phyloP scores from a whole-genome alignment of 2,113 vertebrate species.

The Sorex araneus region DNA sequence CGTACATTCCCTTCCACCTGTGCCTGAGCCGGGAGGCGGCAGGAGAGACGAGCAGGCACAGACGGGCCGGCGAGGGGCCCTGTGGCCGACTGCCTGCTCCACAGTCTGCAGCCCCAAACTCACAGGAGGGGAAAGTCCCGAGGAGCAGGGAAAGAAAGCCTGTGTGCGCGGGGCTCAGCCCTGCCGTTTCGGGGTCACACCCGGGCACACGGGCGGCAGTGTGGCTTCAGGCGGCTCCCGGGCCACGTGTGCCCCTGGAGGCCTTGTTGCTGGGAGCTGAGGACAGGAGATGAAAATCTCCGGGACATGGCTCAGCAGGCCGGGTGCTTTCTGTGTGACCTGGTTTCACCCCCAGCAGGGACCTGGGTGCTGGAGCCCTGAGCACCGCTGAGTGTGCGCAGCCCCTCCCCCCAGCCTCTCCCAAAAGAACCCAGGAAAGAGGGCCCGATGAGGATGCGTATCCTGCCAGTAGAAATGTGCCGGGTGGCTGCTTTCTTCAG shows the following conservation, averaged over 20 bases:
- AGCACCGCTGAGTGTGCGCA: no score
- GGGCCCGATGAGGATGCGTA: background rate
- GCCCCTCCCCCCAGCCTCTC: no score
- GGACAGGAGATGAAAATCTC: background rate
- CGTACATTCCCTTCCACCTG: background rate
- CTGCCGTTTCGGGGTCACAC: background rate
- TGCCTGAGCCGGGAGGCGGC: background rate
- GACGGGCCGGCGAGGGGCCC: background rate
- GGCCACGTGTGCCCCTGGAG: background rate
- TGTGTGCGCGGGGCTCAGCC: background rate
- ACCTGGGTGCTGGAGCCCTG: no score
- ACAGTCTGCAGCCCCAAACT: no score
- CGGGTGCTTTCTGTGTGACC: no score
- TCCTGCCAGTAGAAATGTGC: background rate
- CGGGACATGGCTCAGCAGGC: background rate
- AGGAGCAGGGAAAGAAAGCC: conserved; percentile 2
- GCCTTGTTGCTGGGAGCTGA: conserved; percentile 4
- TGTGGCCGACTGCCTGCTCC: no score
- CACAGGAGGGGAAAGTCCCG: background rate
- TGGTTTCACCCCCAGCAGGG: no score
- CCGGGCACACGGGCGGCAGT: background rate
- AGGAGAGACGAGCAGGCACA: background rate
- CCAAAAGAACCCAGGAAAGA: background rate
- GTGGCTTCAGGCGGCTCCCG: conserved; percentile 24
- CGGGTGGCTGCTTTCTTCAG: background rate